Evolutionary conservation across 1,140 invertebrate species (phyloP), one percentile per base, ranked within the genome.

Genomic region (Camponotus pennsylvanicus): DNA sequence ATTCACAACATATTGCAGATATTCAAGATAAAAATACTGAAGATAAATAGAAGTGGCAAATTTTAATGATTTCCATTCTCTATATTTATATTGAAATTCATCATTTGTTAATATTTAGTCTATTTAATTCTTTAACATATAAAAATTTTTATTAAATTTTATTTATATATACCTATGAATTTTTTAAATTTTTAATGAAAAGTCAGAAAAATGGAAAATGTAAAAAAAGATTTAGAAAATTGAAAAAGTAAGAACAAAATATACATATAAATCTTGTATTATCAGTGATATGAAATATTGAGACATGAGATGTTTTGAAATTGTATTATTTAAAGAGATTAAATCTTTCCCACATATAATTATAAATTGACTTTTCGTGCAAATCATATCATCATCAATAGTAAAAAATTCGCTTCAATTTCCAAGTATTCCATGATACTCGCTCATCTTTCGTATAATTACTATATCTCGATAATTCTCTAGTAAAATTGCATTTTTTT

Each of bases 381-480:
- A 15, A 27, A 45, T 45, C 40, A 9, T 52, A 3, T 27, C 27
- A 27, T 27, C 27, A 27, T 27, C 27, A 32, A 27, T 45, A 21
- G 4, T 11, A 27, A 69, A 67, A 57, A 52, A 32, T 80, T 57
- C 13, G 5, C 2, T 2, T 80, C 34, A 52, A 52, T 49, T 80
- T 8, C n/a, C 5, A 40, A 9, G 9, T 37, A 13, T 49, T 40
- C 6, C 55, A n/a, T 75, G 13, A 15, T 59, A 40, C 4, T 15
- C 21, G 45, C 9, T 80, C 45, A 57, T 67, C 21, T 80, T 79
- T n/a, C 27, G 15, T 57, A 42, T 70, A 70, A 80, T 40, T 1
- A 13, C 18, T 18, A 52, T 40, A 57, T 42, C 11, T 21, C 45
- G 45, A 70, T 80, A 59, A 71, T 11, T 52, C 4, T 82, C 59